These are phyloP conservation scores for Muscicapa comitata DNA, from an alignment of 2,797 vertebrate species.

Conservation along the genomic window DNA sequence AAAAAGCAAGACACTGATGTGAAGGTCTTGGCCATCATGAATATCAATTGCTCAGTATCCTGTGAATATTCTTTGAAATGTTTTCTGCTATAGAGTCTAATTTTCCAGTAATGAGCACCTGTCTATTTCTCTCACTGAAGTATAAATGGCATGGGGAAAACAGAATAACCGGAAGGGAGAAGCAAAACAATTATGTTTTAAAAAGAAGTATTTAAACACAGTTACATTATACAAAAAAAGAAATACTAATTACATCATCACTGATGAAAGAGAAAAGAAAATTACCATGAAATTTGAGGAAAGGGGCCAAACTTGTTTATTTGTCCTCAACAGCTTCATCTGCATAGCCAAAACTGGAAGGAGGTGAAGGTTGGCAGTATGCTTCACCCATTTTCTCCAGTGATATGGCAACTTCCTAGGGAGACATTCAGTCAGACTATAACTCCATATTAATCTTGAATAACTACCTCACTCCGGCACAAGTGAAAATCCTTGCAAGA, in stretches of 20 bases:
- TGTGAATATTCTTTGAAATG: not conserved
- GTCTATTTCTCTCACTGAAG: not conserved
- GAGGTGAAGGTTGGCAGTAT: not conserved
- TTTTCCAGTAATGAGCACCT: not conserved
- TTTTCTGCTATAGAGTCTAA: not conserved
- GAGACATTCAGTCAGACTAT: not conserved
- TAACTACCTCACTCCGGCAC: not conserved
- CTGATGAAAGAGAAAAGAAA: not conserved
- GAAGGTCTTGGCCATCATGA: not conserved
- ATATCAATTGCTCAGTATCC: not conserved
- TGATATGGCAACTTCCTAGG: not conserved
- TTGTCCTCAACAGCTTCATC: not conserved
- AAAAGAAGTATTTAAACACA: not conserved
- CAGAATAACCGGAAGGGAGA: not conserved
- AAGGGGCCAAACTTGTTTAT: not conserved
- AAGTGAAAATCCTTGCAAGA: not conserved
- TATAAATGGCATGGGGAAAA: not conserved
- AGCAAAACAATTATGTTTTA: not conserved
- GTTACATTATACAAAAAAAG: not conserved
- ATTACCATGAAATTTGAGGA: not conserved
- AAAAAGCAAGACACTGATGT: not conserved
- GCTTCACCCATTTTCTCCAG: not conserved
- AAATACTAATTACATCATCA: not conserved
- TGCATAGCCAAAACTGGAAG: not conserved
- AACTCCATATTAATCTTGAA: not conserved